A percentile compares a stretch with the other conserved stretches of the same genome.
phyloP scores from a whole-genome alignment of 2,113 vertebrate species.

The Callaeas wilsoni region DNA sequence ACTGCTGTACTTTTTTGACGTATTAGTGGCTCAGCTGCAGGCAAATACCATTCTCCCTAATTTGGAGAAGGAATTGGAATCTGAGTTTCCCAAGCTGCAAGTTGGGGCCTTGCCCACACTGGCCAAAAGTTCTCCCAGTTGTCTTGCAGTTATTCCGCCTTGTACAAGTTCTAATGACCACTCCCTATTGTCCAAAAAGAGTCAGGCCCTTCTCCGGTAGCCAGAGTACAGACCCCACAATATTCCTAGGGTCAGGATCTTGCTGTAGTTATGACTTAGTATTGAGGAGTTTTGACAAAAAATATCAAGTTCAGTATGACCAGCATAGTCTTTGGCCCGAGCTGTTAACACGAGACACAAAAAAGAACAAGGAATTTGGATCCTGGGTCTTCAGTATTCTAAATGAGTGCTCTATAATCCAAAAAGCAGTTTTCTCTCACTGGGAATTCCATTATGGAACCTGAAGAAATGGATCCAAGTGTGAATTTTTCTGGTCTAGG shows the following conservation, averaged over 20 bases:
- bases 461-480: background rate
- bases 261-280: background rate
- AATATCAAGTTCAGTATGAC: background rate
- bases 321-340: background rate
- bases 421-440: background rate
- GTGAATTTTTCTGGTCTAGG: background rate
- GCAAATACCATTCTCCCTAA: background rate
- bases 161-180: background rate
- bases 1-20: background rate
- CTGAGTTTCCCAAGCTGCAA: background rate
- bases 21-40: background rate
- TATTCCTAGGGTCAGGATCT: background rate
- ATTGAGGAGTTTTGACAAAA: background rate
- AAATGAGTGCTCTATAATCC: background rate
- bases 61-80: background rate
- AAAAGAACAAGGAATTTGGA: background rate
- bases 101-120: background rate
- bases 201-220: fast-evolving
- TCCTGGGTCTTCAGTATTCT: background rate
- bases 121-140: background rate
- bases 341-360: background rate
- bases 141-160: background rate
- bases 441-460: background rate
- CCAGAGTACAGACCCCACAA: background rate
- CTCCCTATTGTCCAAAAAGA: background rate